Base-by-base conservation (phyloP, 2,888 invertebrate species). In the Zonitis immaculata region DNA sequence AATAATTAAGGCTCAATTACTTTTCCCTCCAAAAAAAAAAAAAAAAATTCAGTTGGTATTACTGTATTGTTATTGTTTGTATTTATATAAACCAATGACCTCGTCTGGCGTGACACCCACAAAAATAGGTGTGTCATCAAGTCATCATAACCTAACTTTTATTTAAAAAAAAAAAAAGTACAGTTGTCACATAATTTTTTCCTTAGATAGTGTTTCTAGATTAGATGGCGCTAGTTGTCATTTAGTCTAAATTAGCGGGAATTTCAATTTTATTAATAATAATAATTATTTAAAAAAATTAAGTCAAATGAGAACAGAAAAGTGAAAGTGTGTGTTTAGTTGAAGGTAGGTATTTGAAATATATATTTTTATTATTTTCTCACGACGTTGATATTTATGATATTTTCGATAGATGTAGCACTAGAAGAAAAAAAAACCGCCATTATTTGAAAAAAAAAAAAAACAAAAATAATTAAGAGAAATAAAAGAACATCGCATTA, bases 81-180 rank as follows among this genome's bases (percentile, higher is more conserved):
- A 22, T 22, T 42, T 48, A 5, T 42, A 25, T 22, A 14, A 49
- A 43, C 14, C 32, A 49, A 47, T 44, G 52, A 45, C 52, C 52
- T 52, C 52, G 52, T 52, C 52, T 52, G 52, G 25, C 49, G 25
- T 42, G 45, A 35, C 52, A 52, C 52, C 52, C 42, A 52, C 52
- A 52, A 52, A 52, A 45, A 35, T 49, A 49, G 52, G 52, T 28
- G 52, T 52, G 52, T 42, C 46, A 32, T 26, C 51, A n/a, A 14
- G 35, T 16, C 14, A 6, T 7, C 18, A 16, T 28, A 14, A n/a
- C 28, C 20, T 12, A 16, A 18, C 25, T 43, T 32, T 18, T 44
- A 14, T 20, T 14, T n/a, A n/a, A n/a, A n/a, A n/a, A 6, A 5
- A 8, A 25, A 28, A 44, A 27, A 46, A 51, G 14, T 32, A 30